Percentiles rank a stretch among this genome's conserved stretches.
phyloP scores from a whole-genome alignment of 2,113 vertebrate genomes.

The Colius striatus region DNA sequence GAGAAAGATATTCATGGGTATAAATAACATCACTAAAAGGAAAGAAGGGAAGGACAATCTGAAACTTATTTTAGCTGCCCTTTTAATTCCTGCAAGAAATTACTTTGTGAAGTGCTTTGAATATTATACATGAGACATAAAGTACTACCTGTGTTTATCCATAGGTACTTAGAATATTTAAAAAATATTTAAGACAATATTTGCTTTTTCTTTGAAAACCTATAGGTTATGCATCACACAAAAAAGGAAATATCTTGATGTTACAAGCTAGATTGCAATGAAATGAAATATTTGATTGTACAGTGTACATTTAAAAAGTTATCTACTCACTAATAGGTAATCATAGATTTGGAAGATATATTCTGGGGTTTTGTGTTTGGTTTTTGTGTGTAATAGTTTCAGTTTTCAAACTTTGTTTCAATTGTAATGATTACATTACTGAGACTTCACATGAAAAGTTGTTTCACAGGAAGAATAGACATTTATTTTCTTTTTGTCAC shows the following conservation, averaged over 20 bases:
- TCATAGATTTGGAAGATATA: neutral
- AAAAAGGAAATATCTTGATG: neutral
- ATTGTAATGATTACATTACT: neutral
- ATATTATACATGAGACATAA: neutral
- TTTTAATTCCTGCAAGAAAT: neutral
- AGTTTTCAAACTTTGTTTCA: neutral
- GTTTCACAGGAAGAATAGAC: neutral
- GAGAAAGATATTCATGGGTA: neutral
- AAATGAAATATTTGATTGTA: neutral
- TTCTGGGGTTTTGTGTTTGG: neutral
- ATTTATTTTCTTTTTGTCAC: neutral
- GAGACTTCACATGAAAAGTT: neutral
- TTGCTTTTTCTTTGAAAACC: neutral
- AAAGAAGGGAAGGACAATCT: neutral
- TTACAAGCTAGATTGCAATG: neutral
- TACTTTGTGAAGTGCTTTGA: neutral
- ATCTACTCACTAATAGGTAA: neutral
- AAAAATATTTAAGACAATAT: neutral
- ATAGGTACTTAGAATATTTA: neutral
- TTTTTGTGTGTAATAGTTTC: neutral
- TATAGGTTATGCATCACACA: neutral
- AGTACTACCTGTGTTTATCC: neutral
- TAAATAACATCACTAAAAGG: neutral
- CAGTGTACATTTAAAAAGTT: neutral
- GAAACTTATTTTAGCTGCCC: neutral